Evolutionary conservation across 2,888 invertebrate species (phyloP).

Genomic region (Heliconius ethilla): DNA sequence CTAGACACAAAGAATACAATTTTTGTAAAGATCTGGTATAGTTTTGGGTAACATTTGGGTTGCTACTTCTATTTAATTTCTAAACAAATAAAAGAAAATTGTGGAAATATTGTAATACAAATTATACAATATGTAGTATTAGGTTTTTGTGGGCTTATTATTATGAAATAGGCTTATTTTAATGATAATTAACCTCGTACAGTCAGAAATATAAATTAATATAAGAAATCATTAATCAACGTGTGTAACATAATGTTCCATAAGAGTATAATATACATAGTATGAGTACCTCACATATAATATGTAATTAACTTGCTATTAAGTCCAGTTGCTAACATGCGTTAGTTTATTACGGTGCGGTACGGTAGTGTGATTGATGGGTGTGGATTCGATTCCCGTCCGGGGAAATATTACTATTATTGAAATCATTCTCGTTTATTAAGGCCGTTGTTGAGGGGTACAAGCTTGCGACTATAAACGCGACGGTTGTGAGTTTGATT

Average conservation of each 20-base stretch:
- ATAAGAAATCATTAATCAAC: constrained; percentile 1
- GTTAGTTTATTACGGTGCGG: background rate
- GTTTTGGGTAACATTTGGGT: no score
- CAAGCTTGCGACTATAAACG: no score
- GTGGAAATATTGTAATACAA: no score
- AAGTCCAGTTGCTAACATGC: background rate
- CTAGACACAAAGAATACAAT: no score
- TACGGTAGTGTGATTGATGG: background rate
- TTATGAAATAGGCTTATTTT: background rate
- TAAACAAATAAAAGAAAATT: no score
- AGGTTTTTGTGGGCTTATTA: background rate
- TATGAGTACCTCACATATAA: background rate
- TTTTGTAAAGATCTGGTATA: no score
- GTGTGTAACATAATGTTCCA: background rate
- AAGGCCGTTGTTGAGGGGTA: no score
- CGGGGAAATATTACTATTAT: background rate
- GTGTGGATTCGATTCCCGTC: background rate
- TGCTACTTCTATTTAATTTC: no score
- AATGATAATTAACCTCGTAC: background rate
- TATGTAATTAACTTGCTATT: background rate
- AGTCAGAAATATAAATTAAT: background rate
- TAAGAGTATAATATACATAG: background rate
- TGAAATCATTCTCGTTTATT: background rate
- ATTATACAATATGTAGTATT: background rate
- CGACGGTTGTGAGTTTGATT: no score